Base-by-base conservation (phyloP, 1,140 invertebrate species). In the Conus betulinus region DNA sequence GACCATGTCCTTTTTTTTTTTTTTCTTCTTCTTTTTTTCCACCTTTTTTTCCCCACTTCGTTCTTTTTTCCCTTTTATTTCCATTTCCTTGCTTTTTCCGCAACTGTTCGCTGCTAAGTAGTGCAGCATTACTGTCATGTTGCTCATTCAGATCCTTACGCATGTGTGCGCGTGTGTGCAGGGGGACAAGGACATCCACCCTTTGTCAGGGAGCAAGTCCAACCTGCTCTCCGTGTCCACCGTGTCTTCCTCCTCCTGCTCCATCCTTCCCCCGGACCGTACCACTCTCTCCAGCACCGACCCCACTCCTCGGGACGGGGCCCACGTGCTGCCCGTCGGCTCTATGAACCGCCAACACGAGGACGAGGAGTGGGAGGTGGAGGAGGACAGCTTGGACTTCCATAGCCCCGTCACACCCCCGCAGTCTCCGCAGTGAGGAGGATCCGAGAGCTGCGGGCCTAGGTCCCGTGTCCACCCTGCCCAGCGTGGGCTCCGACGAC, bases 401-500 rank as follows among this genome's bases (percentile, higher is more conserved):
- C 60, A 51, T 63, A 4, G 27, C 15, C 84, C 84, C 57, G 13
- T 17, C 11, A 74, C 63, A 20, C 82, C 82, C n/a, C 20, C 82
- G 25, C 20, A 60, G 15, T n/a, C 82, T 55, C n/a, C 53, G 10
- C 27, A 0, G 23, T 8, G 52, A 55, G 63, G 82, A 84, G 23
- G 82, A 84, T 55, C 82, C 55, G 17, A 39, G 82, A 6, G 20
- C 82, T 13, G 20, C n/a, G 55, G 82, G 82, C 8, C 23, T 84
- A 3, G 53, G 25, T 25, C 82, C 52, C 71, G 39, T 15, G 85
- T 84, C 82, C 82, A 84, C 82, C 7, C 53, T 84, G 53, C 82
- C 82, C 67, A 79, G 78, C 57, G 82, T 63, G 57, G 82, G 57
- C 55, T 63, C 23, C n/a, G 82, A 84, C 82, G 82, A 84, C 55